Evolutionary conservation across 2,888 invertebrate genomes (phyloP).

Genomic region (Myathropa florea): DNA sequence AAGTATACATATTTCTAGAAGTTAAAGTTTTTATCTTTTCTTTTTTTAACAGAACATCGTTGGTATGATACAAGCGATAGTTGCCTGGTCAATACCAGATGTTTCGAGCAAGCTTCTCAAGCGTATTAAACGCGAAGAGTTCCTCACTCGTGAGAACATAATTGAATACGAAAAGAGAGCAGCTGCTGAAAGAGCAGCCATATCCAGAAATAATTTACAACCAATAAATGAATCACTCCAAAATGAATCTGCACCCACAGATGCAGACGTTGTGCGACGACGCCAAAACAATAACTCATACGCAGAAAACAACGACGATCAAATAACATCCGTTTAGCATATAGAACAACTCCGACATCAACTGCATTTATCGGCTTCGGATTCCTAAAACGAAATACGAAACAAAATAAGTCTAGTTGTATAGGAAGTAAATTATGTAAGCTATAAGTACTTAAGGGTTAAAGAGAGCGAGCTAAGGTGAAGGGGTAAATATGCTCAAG

Average conservation of each 20-base stretch:
- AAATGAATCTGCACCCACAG: slow-evolving; percentile 40
- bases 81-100: slow-evolving; percentile 90
- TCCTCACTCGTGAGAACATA: slow-evolving; percentile 87
- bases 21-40: too few relatives aligned
- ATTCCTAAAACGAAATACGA: slow-evolving; percentile 25
- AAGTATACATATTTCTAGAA: too few relatives aligned
- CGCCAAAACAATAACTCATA: slow-evolving; percentile 54
- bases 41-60: slow-evolving; percentile 86
- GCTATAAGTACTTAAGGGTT: slow-evolving; percentile 46
- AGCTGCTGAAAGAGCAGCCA: slow-evolving; percentile 52
- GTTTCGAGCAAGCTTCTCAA: slow-evolving; percentile 86
- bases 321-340: slow-evolving; percentile 74
- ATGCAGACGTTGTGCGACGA: slow-evolving; percentile 50
- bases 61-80: slow-evolving; percentile 85
- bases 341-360: slow-evolving; percentile 2
- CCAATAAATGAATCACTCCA: background rate
- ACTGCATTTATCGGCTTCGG: slow-evolving; percentile 61
- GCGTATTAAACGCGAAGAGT: slow-evolving; percentile 87
- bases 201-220: background rate
- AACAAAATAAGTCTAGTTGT: slow-evolving; percentile 14
- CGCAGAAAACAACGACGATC: slow-evolving; percentile 71
- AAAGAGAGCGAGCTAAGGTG: background rate
- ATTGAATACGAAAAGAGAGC: slow-evolving; percentile 85
- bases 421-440: slow-evolving; percentile 12
- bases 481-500: slow-evolving; percentile 57